Conservation (phyloP, 64 coral and sea anemone genomes). For the Platygyra sinensis region DNA sequence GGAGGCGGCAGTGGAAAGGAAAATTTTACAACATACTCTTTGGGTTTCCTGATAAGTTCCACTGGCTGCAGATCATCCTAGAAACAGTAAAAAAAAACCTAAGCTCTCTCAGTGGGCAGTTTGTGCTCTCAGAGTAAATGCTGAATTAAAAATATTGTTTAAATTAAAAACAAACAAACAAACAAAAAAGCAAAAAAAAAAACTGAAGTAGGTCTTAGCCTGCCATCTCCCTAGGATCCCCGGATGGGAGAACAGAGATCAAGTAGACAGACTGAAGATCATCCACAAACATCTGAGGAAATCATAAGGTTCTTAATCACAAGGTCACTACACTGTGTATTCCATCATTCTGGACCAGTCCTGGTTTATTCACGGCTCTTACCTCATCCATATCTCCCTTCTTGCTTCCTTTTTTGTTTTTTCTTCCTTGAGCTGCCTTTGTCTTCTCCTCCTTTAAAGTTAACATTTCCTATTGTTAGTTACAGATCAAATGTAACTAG, state of each 20-base stretch:
- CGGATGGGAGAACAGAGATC: too few relatives aligned
- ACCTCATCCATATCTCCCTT: constrained; percentile 90
- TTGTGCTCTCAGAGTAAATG: not conserved
- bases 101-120: not conserved
- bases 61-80: constrained; percentile 84
- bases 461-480: not conserved
- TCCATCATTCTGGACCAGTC: too few relatives aligned
- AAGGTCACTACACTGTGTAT: too few relatives aligned
- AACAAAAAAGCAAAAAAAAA: too few relatives aligned
- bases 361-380: not conserved
- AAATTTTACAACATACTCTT: constrained; percentile 96
- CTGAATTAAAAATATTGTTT: too few relatives aligned
- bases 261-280: too few relatives aligned
- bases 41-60: constrained; percentile 93
- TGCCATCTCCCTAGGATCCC: too few relatives aligned
- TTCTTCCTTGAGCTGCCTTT: constrained; percentile 88
- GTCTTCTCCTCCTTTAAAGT: constrained; percentile 85
- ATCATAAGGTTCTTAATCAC: too few relatives aligned
- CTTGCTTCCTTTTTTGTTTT: constrained; percentile 86
- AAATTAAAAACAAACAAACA: too few relatives aligned
- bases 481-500: too few relatives aligned
- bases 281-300: too few relatives aligned
- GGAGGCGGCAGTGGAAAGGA: constrained; percentile 93
- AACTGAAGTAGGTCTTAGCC: too few relatives aligned
- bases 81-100: not conserved